Evolutionary conservation across 2,888 invertebrate species (phyloP), one percentile per base, ranked within the genome.

Genomic region (Synergus laeviventris): DNA sequence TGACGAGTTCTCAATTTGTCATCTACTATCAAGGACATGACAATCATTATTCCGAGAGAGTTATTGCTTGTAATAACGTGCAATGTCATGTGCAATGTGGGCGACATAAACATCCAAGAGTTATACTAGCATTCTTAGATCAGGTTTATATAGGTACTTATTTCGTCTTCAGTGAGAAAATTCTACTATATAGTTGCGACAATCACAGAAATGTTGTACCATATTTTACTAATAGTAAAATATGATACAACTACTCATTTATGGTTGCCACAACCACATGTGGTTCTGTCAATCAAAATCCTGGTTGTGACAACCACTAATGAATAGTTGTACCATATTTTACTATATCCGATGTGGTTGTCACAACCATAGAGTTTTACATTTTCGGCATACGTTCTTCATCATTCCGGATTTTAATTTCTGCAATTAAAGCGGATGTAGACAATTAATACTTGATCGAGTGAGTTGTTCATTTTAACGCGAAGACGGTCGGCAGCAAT

Each of bases 381-480:
- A 42, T n/a, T 21, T 45, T 16, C 9, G 2, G 18, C 18, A 54
- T 54, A 54, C 16, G 31, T 24, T 42, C 45, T 12, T 11, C 21
- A 14, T 14, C 61, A 45, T 54, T 54, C 54, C 54, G 14, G 45
- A 66, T 66, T 66, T 66, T 24, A 66, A 66, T 66, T 66, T 14
- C 8, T 45, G 39, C 39, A 24, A 66, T 18, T 66, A 21, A 8
- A 45, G 66, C 66, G 66, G 66, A 66, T 66, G 66, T 49, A 16
- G 45, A 24, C 66, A 66, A 45, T 66, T 66, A 66, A 66, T 66
- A 66, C 42, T 24, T 66, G 31, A 66, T 66, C 66, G 66, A 66
- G 64, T 45, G 66, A 45, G 42, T 66, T 66, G 42, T 54, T 54
- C 42, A 18, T 66, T 62, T 42, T 31, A 66, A 45, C 45, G 45